These are phyloP conservation scores for Enteromius mattozi DNA, from an alignment of 2,797 vertebrate species.

Conservation along the genomic window DNA sequence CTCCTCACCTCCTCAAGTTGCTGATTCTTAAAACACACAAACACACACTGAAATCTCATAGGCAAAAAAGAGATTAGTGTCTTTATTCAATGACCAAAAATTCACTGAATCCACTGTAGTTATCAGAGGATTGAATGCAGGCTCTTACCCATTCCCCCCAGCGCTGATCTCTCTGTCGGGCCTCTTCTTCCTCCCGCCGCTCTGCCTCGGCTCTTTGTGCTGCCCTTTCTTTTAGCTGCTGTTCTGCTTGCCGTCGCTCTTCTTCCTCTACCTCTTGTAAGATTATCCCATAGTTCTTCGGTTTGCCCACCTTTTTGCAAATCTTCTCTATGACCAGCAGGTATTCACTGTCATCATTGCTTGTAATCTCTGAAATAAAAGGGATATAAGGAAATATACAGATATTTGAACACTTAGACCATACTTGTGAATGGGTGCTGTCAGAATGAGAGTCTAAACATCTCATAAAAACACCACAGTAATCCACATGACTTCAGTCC, in stretches of 20 bases:
- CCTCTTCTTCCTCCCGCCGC: constrained; percentile 77
- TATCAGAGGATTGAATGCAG: neutral
- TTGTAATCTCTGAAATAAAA: constrained; percentile 77
- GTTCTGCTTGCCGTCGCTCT: constrained; percentile 74
- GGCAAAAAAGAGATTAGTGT: neutral
- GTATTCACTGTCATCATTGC: constrained; percentile 77
- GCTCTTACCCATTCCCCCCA: constrained; percentile 89
- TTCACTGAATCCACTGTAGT: neutral
- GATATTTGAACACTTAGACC: neutral
- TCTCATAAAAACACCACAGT: neutral
- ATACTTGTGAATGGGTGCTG: neutral
- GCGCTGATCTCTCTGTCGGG: constrained; percentile 70
- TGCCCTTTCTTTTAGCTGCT: constrained; percentile 73
- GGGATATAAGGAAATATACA: neutral
- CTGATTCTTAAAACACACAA: constrained; percentile 71
- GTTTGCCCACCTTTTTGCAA: constrained; percentile 78
- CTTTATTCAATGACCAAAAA: neutral
- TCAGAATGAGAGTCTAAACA: neutral
- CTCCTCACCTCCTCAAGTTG: constrained; percentile 76
- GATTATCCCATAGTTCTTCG: constrained; percentile 84
- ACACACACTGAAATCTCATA: constrained; percentile 10
- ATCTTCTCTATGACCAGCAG: constrained; percentile 79
- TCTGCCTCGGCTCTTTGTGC: constrained; percentile 72
- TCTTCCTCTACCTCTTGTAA: constrained; percentile 78
- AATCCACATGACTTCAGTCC: neutral